A percentile compares a stretch with the other conserved stretches of the same genome.
phyloP scores from a whole-genome alignment of 2,888 invertebrate genomes.

The Embidobia sp. region DNA sequence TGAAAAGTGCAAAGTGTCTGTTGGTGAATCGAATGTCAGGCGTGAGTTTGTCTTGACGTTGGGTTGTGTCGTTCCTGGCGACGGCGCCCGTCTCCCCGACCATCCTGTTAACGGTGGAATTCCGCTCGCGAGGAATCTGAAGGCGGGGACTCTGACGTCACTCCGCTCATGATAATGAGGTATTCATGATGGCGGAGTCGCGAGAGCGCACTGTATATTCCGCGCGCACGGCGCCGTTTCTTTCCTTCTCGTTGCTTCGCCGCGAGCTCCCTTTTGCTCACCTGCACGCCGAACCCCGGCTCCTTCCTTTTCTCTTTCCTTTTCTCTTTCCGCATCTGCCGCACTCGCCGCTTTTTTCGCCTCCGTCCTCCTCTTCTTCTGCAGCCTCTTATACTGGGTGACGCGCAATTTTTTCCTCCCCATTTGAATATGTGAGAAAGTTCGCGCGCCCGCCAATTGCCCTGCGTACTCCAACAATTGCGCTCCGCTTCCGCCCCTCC shows the following conservation, averaged over 20 bases:
- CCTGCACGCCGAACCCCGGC: conserved; percentile 1
- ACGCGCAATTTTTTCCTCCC: conserved; percentile 8
- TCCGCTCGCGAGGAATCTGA: conserved; percentile 82
- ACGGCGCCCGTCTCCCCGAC: conserved; percentile 52
- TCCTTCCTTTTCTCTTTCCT: conserved; percentile 28
- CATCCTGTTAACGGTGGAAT: conserved; percentile 82
- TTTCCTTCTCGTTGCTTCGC: conserved; percentile 35
- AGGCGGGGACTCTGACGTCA: conserved; percentile 89
- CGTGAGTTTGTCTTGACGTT: conserved; percentile 25
- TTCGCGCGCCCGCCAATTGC: not conserved
- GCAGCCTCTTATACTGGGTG: conserved; percentile 39
- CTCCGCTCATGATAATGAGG: conserved; percentile 89
- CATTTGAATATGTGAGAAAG: not conserved
- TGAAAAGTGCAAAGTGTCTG: conserved; percentile 27
- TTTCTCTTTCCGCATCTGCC: conserved; percentile 35
- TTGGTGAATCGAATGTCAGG: conserved; percentile 14
- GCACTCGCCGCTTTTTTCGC: conserved; percentile 37
- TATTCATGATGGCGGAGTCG: conserved; percentile 92
- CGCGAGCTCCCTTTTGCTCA: conserved; percentile 6
- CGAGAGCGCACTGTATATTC: conserved; percentile 65
- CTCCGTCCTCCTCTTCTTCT: conserved; percentile 47
- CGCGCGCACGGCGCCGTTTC: conserved; percentile 38
- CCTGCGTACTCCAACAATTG: no score
- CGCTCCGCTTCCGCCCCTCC: no score
- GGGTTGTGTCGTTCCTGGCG: conserved; percentile 62